phyloP scores from a whole-genome alignment of 35 echinoderm and acorn worm species.

The Strongylocentrotus purpuratus region DNA sequence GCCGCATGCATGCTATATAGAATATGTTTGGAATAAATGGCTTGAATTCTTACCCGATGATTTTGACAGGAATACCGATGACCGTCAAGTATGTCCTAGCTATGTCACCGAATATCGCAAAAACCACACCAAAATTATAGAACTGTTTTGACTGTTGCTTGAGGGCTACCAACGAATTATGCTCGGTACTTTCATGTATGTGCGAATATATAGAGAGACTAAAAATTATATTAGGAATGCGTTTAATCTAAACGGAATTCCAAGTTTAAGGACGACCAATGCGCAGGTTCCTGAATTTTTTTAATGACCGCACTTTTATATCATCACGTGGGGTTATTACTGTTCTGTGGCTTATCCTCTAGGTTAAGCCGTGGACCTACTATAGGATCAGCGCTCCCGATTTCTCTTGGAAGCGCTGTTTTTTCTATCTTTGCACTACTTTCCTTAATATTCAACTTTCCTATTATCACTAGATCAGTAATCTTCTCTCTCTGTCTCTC shows the following conservation, averaged over 20 bases:
- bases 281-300: slow-evolving; percentile 2
- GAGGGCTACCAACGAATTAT: not conserved
- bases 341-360: not conserved
- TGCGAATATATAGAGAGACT: not conserved
- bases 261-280: not conserved
- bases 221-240: not conserved
- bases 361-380: too few relatives aligned
- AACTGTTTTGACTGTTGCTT: not conserved
- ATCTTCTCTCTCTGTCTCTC: too few relatives aligned
- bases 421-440: too few relatives aligned
- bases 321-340: not conserved
- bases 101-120: too few relatives aligned
- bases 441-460: too few relatives aligned
- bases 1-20: not conserved
- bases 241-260: not conserved
- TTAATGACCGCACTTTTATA: not conserved
- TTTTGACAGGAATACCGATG: not conserved
- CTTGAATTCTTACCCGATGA: not conserved
- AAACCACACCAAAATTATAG: not conserved
- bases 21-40: not conserved
- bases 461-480: too few relatives aligned
- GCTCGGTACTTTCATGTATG: not conserved
- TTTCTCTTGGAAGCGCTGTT: too few relatives aligned
- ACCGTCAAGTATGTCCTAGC: not conserved
- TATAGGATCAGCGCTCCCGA: too few relatives aligned